A percentile compares a stretch with the other conserved stretches of the same genome.
These are phyloP conservation scores for Struthio camelus DNA, from an alignment of 2,113 vertebrate genomes.

Conservation along the genomic window DNA sequence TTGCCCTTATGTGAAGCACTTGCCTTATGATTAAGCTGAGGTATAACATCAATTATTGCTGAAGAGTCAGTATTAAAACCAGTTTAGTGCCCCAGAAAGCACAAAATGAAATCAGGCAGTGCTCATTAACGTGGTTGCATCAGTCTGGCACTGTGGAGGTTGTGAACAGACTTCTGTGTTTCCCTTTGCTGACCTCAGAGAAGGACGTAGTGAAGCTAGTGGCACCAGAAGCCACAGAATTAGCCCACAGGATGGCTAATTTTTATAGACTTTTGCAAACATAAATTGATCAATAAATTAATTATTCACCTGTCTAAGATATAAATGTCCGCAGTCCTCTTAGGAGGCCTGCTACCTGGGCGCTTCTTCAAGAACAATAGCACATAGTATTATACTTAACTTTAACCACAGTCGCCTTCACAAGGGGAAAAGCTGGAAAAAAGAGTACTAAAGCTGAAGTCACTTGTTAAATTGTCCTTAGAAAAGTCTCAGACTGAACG, in stretches of 20 bases:
- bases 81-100: background rate
- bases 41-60: background rate
- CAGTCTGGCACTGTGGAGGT: background rate
- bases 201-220: background rate
- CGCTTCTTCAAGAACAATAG: background rate
- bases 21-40: background rate
- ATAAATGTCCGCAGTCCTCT: background rate
- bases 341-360: background rate
- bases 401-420: background rate
- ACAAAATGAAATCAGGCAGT: background rate
- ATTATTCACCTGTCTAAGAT: background rate
- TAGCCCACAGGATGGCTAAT: background rate
- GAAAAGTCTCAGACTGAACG: background rate
- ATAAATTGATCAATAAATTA: background rate
- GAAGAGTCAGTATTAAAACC: background rate
- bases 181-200: background rate
- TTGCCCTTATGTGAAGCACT: background rate
- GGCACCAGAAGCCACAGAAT: background rate
- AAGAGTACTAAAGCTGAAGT: background rate
- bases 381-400: background rate
- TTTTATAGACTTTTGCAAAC: background rate
- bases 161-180: background rate
- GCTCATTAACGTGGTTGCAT: constrained; percentile 10
- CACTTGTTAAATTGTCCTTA: background rate
- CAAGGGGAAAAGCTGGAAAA: background rate